Base-by-base conservation (phyloP, 53 echinoderm and acorn worm species). In the Pentamera pediparva region DNA sequence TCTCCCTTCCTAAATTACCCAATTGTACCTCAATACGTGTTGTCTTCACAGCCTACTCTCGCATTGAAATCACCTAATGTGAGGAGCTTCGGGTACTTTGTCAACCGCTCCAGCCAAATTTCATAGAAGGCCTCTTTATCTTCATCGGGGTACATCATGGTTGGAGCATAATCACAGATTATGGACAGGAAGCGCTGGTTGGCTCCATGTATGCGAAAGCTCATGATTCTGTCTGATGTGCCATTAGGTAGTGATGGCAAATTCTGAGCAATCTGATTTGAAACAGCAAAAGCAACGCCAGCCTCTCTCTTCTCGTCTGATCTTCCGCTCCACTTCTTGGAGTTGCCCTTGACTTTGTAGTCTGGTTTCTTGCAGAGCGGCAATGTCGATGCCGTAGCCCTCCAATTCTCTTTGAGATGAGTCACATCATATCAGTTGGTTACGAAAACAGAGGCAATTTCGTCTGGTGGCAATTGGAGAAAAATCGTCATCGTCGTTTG, bases 31-130 rank as follows among this genome's bases (percentile, higher is more conserved):
- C 29, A 24, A 37, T 56, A 80, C 26, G 52, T 70, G 37, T 32
- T 70, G 69, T 56, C 37, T 24, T 79, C 76, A 13, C 29, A 63
- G 17, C 86, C 80, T 33, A 75, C 67, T 49, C 65, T 81, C 15
- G 86, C 86, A 75, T 75, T 85, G 40, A 85, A 75, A 53, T 85
- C 86, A 9, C 85, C 85, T 13, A 74, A 75, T 19, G 79, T 31
- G 20, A 85, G 55, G 4, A 82, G 43, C 18, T 79, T 79, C 19
- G 61, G 47, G 29, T 73, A 56, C 30, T 61, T 35, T 24, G 47
- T 24, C 26, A 73, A 56, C 1, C 40, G 39, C 62, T 73, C 62
- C 39, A 61, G 74, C 5, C 74, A 31, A 6, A 31, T 24, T 37
- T 41, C 8, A 56, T 81, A 81, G 51, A 81, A 81, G 27, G 75